phyloP scores from a whole-genome alignment of 30 jellyfish, hydroid and myxozoan genomes.

The Pelagia noctiluca region DNA sequence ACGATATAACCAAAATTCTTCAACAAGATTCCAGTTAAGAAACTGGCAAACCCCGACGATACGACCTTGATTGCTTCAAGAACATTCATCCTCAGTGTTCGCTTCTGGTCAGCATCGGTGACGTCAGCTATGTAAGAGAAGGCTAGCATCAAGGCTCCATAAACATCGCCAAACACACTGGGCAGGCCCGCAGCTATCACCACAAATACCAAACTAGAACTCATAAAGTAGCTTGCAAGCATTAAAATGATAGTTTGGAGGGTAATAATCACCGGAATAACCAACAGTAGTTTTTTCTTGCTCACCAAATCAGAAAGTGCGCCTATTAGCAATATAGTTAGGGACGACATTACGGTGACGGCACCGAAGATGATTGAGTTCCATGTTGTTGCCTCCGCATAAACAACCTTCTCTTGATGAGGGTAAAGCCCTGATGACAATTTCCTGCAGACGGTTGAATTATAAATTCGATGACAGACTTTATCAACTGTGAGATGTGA shows the following conservation, averaged over 20 bases:
- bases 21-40: slow-evolving; percentile 26
- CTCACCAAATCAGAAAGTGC: too few relatives aligned
- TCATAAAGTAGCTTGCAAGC: neutral
- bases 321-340: slow-evolving; percentile 49
- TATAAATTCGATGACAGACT: too few relatives aligned
- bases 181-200: slow-evolving; percentile 46
- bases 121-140: slow-evolving; percentile 61
- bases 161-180: slow-evolving; percentile 39
- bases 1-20: slow-evolving; percentile 30
- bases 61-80: slow-evolving; percentile 35
- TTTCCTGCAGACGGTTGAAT: too few relatives aligned
- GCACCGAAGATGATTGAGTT: slow-evolving; percentile 15
- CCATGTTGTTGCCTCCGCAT: slow-evolving; percentile 63
- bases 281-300: too few relatives aligned
- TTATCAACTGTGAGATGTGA: too few relatives aligned
- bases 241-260: slow-evolving; percentile 49
- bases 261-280: slow-evolving; percentile 20
- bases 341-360: slow-evolving; percentile 28
- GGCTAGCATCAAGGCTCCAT: slow-evolving; percentile 55
- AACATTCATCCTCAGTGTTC: slow-evolving; percentile 57
- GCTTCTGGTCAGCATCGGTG: slow-evolving; percentile 21
- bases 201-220: slow-evolving; percentile 18
- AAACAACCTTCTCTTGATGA: slow-evolving; percentile 21
- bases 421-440: too few relatives aligned
- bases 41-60: slow-evolving; percentile 54